phyloP scores from a whole-genome alignment of 2,888 invertebrate species.

The Liodrosophila aerea region DNA sequence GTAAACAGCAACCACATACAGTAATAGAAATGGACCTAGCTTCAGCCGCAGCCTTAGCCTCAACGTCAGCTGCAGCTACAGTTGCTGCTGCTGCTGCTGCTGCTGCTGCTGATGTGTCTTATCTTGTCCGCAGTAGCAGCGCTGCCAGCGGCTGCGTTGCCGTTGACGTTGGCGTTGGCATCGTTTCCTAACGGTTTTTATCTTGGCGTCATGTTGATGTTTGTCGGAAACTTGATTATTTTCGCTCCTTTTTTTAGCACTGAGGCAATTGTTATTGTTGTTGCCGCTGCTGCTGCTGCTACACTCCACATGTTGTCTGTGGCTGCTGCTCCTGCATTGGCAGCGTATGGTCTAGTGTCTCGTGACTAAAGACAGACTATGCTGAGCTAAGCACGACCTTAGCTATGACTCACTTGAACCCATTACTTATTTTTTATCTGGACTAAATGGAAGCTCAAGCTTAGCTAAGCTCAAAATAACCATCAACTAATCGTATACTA shows the following conservation, averaged over 20 bases:
- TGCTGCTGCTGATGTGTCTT: constrained; percentile 66
- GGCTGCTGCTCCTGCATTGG: constrained; percentile 2
- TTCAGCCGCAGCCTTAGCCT: constrained; percentile 19
- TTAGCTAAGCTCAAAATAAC: too few relatives aligned
- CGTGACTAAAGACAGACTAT: neutral
- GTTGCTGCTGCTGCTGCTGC: constrained; percentile 15
- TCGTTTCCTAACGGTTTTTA: constrained; percentile 75
- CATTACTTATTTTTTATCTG: too few relatives aligned
- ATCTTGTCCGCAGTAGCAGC: constrained; percentile 69
- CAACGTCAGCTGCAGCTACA: constrained; percentile 9
- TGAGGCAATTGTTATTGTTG: constrained; percentile 6
- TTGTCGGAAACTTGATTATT: constrained; percentile 78
- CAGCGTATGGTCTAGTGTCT: neutral
- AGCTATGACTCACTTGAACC: too few relatives aligned
- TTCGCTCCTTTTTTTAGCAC: constrained; percentile 49
- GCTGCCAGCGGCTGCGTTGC: constrained; percentile 18
- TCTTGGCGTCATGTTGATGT: constrained; percentile 79
- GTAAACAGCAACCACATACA: constrained; percentile 43
- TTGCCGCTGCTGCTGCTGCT: constrained; percentile 18
- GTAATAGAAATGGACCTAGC: constrained; percentile 44
- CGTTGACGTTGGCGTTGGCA: constrained; percentile 35
- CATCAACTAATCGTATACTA: too few relatives aligned
- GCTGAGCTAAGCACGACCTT: too few relatives aligned
- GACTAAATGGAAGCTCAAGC: too few relatives aligned
- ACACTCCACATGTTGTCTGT: constrained; percentile 38